These are phyloP conservation scores for Tetramorium parvispinum DNA, from an alignment of 1,140 invertebrate genomes.

Conservation along the genomic window DNA sequence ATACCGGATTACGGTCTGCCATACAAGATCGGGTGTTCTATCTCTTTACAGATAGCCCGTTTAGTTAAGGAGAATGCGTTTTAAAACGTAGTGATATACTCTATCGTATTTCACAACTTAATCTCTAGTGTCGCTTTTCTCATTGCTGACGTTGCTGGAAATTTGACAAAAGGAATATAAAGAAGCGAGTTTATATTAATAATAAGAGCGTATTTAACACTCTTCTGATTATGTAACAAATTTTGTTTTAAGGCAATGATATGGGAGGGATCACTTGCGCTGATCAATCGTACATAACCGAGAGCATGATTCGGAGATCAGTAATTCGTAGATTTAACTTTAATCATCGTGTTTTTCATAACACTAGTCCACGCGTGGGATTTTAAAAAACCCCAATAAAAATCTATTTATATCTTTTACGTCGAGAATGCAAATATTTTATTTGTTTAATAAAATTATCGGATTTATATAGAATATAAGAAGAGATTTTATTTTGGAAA, in stretches of 20 bases:
- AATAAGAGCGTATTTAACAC: background rate
- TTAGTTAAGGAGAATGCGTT: background rate
- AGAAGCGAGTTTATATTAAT: background rate
- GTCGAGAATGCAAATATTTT: no score
- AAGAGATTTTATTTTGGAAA: no score
- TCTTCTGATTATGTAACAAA: background rate
- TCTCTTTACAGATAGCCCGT: background rate
- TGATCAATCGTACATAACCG: background rate
- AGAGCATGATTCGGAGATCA: background rate
- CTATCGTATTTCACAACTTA: conserved; percentile 5
- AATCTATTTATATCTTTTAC: no score
- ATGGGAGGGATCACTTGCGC: background rate
- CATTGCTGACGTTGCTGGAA: background rate
- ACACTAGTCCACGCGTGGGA: no score
- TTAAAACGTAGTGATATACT: background rate
- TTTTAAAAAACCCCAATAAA: no score
- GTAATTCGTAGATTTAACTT: background rate
- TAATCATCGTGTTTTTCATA: no score
- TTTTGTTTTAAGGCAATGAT: background rate
- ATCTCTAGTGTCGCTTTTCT: background rate
- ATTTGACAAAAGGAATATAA: background rate
- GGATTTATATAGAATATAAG: no score
- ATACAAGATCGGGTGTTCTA: background rate
- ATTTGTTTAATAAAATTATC: no score
- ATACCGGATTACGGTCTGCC: background rate